Evolutionary conservation across 2,797 vertebrate species (phyloP), one percentile per base, ranked within the genome.

Genomic region (Miopithecus talapoin): DNA sequence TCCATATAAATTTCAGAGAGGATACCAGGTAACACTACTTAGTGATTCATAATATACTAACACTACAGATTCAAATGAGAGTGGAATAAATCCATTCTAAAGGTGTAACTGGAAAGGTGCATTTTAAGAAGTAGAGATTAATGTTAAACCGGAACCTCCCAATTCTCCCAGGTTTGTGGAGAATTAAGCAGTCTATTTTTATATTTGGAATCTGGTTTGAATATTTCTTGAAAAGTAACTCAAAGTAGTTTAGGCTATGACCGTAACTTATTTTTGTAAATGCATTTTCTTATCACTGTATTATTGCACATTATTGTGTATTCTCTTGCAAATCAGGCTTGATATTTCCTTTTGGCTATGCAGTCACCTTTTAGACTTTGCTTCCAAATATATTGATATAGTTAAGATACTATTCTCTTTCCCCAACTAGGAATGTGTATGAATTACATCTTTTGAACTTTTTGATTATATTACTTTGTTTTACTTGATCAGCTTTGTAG

Each of bases 151-250:
- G 36, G 22, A 97, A 95, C 50, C 55, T 84, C 39, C 26, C n/a
- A 83, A 72, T 92, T 33, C 43, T 86, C 30, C 61, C 61, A 68
- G 53, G 76, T 96, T 88, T 80, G 75, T 90, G 26, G 41, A 61
- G 28, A 93, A 81, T 83, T 78, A 68, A 50, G 79, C 33, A 85
- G 28, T 92, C 70, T 92, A 4, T 93, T 85, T 96, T 91, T 93
- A 89, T 86, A 68, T 61, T 57, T 91, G 68, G 50, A 78, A 75
- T 95, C 48, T 93, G 30, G 11, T 93, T 50, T 78, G 70, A 95
- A 57, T 92, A 21, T 92, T 96, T 92, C 81, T 93, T 92, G 85
- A 76, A 89, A 94, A 97, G 48, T 88, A 89, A 83, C 68, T 92
- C 85, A 91, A 79, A 95, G 22, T 89, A 72, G 48, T 94, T 89